A percentile compares a stretch with the other conserved stretches of the same genome.
These are phyloP conservation scores for Notechis scutatus DNA, from an alignment of 2,113 vertebrate genomes.

Conservation along the genomic window DNA sequence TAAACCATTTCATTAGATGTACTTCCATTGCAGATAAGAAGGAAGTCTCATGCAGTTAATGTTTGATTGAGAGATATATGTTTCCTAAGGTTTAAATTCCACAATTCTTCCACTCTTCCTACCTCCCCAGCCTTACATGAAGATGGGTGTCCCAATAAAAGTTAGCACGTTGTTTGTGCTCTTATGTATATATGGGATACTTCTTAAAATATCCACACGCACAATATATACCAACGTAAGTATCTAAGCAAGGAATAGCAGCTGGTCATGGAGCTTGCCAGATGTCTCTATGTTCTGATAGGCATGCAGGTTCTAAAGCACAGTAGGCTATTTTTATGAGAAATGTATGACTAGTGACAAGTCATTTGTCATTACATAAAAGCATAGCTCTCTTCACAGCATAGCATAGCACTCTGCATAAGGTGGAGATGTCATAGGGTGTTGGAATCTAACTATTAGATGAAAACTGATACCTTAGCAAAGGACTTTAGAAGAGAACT, in stretches of 20 bases:
- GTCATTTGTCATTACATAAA: neutral
- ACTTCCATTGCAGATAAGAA: neutral
- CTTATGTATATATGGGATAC: neutral
- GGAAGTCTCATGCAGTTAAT: neutral
- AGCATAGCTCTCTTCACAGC: neutral
- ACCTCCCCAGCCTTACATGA: neutral
- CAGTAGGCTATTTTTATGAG: neutral
- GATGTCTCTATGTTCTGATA: neutral
- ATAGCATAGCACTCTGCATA: neutral
- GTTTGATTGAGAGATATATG: neutral
- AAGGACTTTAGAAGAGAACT: neutral
- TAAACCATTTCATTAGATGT: neutral
- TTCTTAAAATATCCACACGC: neutral
- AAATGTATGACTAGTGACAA: neutral
- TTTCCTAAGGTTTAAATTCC: neutral
- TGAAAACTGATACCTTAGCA: neutral
- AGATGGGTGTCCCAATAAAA: neutral
- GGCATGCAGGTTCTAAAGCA: neutral
- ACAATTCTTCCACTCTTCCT: neutral
- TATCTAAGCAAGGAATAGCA: neutral
- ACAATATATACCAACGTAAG: neutral
- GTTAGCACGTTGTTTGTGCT: neutral
- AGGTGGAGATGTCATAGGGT: neutral
- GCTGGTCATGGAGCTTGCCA: neutral
- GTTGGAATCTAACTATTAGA: neutral